Evolutionary conservation across 2,113 vertebrate genomes (phyloP).

Genomic region (Fulica atra): DNA sequence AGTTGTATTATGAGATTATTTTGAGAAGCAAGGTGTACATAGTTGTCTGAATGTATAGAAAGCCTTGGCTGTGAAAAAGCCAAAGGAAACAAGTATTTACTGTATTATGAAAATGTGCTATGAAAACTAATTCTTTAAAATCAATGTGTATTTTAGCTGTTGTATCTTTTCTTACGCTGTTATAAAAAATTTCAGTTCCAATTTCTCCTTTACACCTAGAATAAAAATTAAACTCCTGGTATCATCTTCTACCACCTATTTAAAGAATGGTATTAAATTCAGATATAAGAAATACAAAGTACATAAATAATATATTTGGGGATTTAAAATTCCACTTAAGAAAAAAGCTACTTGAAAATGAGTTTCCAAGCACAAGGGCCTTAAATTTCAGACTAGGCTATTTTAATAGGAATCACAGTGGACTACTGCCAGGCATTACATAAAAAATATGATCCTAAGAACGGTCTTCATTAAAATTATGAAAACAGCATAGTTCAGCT

Average conservation of each 20-base stretch:
- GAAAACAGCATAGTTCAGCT: conserved; percentile 30
- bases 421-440: not conserved
- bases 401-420: not conserved
- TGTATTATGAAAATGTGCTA: not conserved
- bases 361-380: not conserved
- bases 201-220: not conserved
- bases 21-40: not conserved
- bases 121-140: not conserved
- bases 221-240: not conserved
- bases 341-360: not conserved
- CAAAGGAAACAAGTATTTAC: not conserved
- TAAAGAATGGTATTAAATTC: not conserved
- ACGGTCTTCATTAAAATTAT: conserved; percentile 24
- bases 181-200: not conserved
- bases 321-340: not conserved
- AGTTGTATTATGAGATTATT: not conserved
- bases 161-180: not conserved
- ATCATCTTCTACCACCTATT: not conserved
- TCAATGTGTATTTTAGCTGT: not conserved
- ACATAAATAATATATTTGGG: not conserved
- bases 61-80: not conserved
- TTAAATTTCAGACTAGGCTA: not conserved
- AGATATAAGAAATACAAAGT: not conserved
- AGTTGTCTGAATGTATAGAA: not conserved
- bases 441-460: conserved; percentile 5